phyloP scores from a whole-genome alignment of 2,888 invertebrate genomes.

The Eupithecia tripunctaria region DNA sequence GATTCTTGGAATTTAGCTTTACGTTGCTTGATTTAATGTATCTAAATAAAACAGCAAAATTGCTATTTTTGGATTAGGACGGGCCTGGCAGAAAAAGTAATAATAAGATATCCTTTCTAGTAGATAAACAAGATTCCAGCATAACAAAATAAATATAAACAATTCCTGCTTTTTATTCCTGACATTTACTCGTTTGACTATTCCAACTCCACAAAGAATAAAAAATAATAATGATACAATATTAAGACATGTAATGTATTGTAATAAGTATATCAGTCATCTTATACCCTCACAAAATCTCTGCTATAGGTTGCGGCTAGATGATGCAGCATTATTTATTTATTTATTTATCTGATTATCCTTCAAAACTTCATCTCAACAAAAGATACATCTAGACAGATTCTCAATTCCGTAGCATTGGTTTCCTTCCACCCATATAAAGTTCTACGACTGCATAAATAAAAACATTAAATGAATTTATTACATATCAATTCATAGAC shows the following conservation, averaged over 20 bases:
- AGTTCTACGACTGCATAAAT: conserved; percentile 43
- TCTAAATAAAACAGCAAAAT: not conserved
- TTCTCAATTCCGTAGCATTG: conserved; percentile 7
- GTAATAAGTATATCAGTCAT: too few species aligned
- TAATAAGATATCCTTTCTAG: too few species aligned
- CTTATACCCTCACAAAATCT: too few species aligned
- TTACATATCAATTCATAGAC: conserved; percentile 60
- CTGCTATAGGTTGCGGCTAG: too few species aligned
- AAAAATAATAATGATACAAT: not conserved
- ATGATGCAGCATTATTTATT: too few species aligned
- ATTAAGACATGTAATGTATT: too few species aligned
- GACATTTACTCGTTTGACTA: too few species aligned
- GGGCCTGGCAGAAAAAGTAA: too few species aligned
- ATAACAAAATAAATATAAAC: too few species aligned
- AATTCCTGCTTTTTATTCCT: too few species aligned
- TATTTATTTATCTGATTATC: conserved; percentile 6
- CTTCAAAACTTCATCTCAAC: conserved; percentile 1
- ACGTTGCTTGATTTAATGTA: conserved; percentile 1
- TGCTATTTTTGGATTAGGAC: not conserved
- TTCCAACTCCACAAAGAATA: too few species aligned
- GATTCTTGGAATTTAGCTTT: conserved; percentile 22
- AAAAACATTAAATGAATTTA: conserved; percentile 54
- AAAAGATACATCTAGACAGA: conserved; percentile 5
- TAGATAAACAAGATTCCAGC: too few species aligned
- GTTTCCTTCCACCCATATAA: conserved; percentile 29